Evolutionary conservation across 2,113 vertebrate genomes (phyloP), one percentile per base, ranked within the genome.

Genomic region (Proteles cristata): DNA sequence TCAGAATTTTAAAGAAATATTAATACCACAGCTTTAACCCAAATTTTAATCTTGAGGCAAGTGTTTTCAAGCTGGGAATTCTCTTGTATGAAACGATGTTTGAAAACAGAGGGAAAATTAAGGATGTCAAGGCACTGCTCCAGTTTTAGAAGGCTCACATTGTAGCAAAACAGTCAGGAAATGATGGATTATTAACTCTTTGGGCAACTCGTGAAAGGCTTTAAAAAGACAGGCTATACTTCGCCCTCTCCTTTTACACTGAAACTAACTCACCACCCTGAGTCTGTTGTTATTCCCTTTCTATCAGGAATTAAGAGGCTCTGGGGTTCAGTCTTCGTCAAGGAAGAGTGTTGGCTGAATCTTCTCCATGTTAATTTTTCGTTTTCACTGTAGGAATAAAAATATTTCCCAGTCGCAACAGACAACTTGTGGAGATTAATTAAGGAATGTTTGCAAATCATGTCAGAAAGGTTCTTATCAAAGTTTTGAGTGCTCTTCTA

Each of bases 381-480:
- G 33, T 96, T 87, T 81, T 92, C 61, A 77, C 65, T 2, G 0
- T 66, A 77, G 66, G 31, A 91, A 90, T 88, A 94, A 80, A 94
- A 82, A 92, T 68, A 45, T 71, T 85, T 89, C 55, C 61, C 19
- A 9, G 45, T 85, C 58, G n/a, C 84, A 69, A 81, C 26, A 95
- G 76, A 96, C n/a, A 61, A 15, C 84, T 96, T 93, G 53, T 93
- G 31, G 73, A 92, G 35, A 88, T 92, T 85, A 82, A 85, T 97
- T 96, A 96, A 96, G 48, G 26, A 80, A 6, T 65, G 28, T 96
- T 97, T 80, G 65, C 28, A 58, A 79, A 88, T 93, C 26, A 65
- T 7, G 1, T 95, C 77, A 68, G 45, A 85, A 83, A 69, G 89
- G 17, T 65, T 3, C 66, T 93, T 83, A 39, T 21, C 17, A 15